Base-by-base conservation (phyloP, 2,888 invertebrate species). In the Macaria notata region DNA sequence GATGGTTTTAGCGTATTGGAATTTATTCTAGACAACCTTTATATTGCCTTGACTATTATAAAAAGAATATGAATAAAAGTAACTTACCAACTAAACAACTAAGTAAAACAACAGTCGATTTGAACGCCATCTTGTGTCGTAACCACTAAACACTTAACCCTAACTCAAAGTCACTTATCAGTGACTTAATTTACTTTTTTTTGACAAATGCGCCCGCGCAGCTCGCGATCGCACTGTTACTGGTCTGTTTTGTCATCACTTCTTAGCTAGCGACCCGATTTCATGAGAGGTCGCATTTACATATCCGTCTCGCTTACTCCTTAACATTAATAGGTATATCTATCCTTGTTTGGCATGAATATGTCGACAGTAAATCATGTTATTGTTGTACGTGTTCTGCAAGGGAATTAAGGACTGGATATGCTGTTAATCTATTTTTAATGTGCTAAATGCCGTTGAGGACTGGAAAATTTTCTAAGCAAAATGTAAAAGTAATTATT, bases 71-170 rank as follows among this genome's bases (percentile, higher is more conserved):
- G 7, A 36, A 36, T 4, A 1, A 6, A 4, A 36, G 49, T 38
- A n/a, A 80, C 90, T 88, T 62, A 91, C 90, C 90, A 49, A 89
- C 76, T 75, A 91, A 76, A 75, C 85, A 87, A 65, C 79, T 77
- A 64, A 89, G 65, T 39, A 88, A 66, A 62, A 86, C 68, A 56
- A 78, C 73, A 65, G 77, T 75, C 69, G 83, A 80, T 65, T 74
- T 79, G 70, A 78, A 83, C 84, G 89, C 88, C 90, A 91, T 90
- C 81, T 86, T 77, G 78, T 72, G 67, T 64, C 67, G 70, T 66
- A 49, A 66, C 71, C 69, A 86, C 81, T 78, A 74, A 75, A 72
- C 75, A 80, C 76, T 74, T 71, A 74, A 68, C 66, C 76, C 72
- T 75, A 76, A 78, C 69, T 75, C 75, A 76, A 79, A 80, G 81